Base-by-base conservation (phyloP, 2,888 invertebrate genomes). In the Spicauda simplicius region DNA sequence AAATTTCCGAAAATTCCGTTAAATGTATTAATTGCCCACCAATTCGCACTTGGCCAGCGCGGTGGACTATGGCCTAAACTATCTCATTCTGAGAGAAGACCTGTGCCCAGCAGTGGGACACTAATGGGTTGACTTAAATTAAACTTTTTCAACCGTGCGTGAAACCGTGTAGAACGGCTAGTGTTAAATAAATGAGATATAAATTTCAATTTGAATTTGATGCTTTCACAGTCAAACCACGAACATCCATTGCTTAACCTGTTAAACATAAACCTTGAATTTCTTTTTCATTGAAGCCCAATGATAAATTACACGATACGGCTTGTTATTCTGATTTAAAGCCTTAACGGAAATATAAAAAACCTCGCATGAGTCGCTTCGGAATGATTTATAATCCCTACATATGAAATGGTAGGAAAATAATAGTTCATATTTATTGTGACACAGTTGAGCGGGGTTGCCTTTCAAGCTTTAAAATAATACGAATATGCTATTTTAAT, bases 311-410 rank as follows among this genome's bases (percentile, higher is more conserved):
- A 48, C 45, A 18, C 56, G 63, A 64, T 64, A 56, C 64, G 64
- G 56, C 64, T 64, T 57, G 64, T 57, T 50, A 64, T 45, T 64
- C 64, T 52, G 64, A 64, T 64, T 64, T 64, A 64, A 57, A 64
- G 45, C 64, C 64, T 65, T 65, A 58, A 65, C 64, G 58, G 64
- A 65, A 58, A 65, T 53, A 59, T 45, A 65, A 65, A 56, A 65
- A 65, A 65, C 58, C 64, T 45, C 58, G 64, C 64, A 65, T 54
- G 64, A 65, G 58, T 45, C 64, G 53, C 45, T 65, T 54, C 30
- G 53, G 8, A 59, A 65, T 65, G 58, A 65, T 65, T 65, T 65
- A 59, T 65, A 59, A 65, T 65, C 64, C 58, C 57, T n/a, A 25
- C 53, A 53, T 54, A 59, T 59, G 64, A 53, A 65, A 65, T 41